A percentile compares a stretch with the other conserved stretches of the same genome.
Evolutionary conservation across 2,797 vertebrate genomes (phyloP).

Genomic region (Heliangelus exortis): DNA sequence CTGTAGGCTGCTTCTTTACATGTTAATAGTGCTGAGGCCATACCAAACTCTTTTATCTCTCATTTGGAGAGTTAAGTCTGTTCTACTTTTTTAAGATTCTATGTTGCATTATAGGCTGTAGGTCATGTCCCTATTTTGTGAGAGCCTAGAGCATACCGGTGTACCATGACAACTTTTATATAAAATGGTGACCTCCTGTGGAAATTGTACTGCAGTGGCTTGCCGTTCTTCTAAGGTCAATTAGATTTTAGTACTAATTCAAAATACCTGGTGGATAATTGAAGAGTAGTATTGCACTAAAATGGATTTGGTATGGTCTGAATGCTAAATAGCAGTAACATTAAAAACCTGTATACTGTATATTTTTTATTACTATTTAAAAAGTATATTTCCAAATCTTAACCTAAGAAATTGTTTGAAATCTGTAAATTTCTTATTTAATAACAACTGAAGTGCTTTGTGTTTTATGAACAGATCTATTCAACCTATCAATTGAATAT

Average conservation of each 20-base stretch:
- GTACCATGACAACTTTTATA: conserved; percentile 10
- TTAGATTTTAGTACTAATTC: conserved; percentile 71
- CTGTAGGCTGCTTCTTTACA: conserved; percentile 80
- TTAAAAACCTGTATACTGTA: conserved; percentile 71
- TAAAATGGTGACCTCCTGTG: conserved; percentile 53
- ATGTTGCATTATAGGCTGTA: conserved; percentile 58
- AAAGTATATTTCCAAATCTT: conserved; percentile 66
- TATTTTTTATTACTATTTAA: conserved; percentile 74
- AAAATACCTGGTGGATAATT: conserved; percentile 31
- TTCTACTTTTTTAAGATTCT: neutral
- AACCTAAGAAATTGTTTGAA: conserved; percentile 10
- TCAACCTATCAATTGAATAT: conserved; percentile 72
- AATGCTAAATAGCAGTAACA: conserved; percentile 76
- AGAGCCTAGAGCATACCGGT: conserved; percentile 62
- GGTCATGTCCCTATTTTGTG: conserved; percentile 61
- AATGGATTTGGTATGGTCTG: conserved; percentile 89
- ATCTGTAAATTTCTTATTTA: conserved; percentile 57
- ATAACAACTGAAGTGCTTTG: conserved; percentile 65
- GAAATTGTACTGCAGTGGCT: conserved; percentile 67
- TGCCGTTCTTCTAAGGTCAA: conserved; percentile 59
- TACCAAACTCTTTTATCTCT: conserved; percentile 84
- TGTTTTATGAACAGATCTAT: conserved; percentile 73
- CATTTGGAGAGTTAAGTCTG: conserved; percentile 52
- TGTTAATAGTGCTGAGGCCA: conserved; percentile 87
- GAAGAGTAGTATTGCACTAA: conserved; percentile 73